Percentiles rank a stretch among this genome's conserved stretches.
Evolutionary conservation across 2,797 vertebrate species (phyloP).

Genomic region (Coluber constrictor): DNA sequence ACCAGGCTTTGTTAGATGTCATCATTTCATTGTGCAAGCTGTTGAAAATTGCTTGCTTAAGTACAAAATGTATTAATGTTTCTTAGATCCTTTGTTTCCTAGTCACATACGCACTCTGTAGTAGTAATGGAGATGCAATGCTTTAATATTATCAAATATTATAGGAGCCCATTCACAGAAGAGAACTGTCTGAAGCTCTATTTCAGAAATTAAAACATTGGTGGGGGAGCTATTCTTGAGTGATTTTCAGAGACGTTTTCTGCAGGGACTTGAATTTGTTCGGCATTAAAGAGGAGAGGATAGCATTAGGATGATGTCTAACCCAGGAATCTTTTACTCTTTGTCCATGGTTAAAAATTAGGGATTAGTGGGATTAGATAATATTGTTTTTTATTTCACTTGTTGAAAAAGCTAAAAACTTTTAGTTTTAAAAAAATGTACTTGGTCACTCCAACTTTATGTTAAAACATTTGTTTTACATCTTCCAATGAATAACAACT

Average conservation of each 20-base stretch:
- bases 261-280: not conserved
- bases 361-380: not conserved
- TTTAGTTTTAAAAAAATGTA: not conserved
- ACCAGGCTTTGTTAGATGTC: not conserved
- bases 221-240: not conserved
- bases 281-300: not conserved
- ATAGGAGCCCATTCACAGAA: not conserved
- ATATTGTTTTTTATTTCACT: not conserved
- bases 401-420: not conserved
- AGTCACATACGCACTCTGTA: not conserved
- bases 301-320: not conserved
- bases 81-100: not conserved
- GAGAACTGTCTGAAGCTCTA: not conserved
- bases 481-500: not conserved
- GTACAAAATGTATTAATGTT: not conserved
- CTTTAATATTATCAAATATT: not conserved
- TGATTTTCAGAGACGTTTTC: not conserved
- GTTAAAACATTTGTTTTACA: not conserved
- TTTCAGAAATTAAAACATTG: not conserved
- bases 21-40: not conserved
- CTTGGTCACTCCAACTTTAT: not conserved
- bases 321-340: not conserved
- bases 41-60: not conserved
- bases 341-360: not conserved
- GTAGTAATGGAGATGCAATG: not conserved